phyloP scores from a whole-genome alignment of 2,113 vertebrate genomes.

The Apaloderma vittatum region DNA sequence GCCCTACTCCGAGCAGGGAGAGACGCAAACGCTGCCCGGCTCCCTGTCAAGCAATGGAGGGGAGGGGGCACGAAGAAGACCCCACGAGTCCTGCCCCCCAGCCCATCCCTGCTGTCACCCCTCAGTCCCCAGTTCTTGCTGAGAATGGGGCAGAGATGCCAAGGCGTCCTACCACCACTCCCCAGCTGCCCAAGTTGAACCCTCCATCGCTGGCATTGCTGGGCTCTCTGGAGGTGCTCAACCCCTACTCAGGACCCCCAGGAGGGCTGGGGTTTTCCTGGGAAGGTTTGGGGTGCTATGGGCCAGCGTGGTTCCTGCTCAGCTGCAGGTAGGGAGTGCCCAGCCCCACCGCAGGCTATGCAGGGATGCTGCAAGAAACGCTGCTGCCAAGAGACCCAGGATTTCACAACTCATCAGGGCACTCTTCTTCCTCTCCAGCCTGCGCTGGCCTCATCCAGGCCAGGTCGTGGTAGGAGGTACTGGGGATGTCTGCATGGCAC shows the following conservation, averaged over 20 bases:
- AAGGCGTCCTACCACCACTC: fast-evolving
- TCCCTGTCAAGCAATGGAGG: fast-evolving
- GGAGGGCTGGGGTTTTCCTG: background rate
- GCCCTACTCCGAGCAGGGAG: background rate
- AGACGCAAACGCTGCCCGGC: background rate
- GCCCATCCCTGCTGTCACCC: background rate
- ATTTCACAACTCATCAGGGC: background rate
- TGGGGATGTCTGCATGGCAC: background rate
- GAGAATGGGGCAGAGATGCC: background rate
- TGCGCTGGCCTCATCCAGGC: background rate
- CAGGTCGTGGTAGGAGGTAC: background rate
- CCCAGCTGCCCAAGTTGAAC: fast-evolving
- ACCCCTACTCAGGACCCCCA: background rate
- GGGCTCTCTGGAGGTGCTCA: background rate
- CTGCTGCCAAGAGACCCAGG: background rate
- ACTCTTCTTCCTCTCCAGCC: background rate
- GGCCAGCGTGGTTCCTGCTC: background rate
- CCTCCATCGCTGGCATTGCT: background rate
- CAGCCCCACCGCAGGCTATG: fast-evolving
- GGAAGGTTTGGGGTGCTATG: background rate
- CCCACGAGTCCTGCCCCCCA: background rate
- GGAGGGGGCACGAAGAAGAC: background rate
- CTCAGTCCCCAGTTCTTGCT: background rate
- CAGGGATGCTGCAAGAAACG: background rate
- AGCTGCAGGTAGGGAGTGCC: background rate